Evolutionary conservation across 2,888 invertebrate species (phyloP), one percentile per base, ranked within the genome.

Genomic region (Exocentrus adspersus): DNA sequence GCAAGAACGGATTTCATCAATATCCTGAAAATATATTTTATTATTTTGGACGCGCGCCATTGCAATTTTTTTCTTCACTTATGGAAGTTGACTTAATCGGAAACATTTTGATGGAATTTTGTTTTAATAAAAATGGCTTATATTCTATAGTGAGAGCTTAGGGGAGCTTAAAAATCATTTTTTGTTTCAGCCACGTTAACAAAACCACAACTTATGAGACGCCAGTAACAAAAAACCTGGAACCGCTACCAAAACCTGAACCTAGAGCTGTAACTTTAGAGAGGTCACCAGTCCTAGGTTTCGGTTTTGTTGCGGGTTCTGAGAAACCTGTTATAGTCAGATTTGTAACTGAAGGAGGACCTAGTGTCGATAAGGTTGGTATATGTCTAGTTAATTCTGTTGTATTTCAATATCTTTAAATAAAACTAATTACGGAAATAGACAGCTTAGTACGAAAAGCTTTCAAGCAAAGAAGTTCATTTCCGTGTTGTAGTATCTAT

Each of bases 231-330:
- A 85, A 81, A 81, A 73, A 85, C 83, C 72, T 84, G 81, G 83
- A 81, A 54, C 93, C 93, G 74, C 89, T 90, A 58, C 91, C 91
- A 5, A 76, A 76, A 0, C 94, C 95, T 0, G 89, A 91, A 64
- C 94, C 95, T 0, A 84, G 95, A 9, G 86, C 90, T 54, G 91
- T 94, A 61, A 87, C 88, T 68, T 86, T 96, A 68, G 86, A 88
- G 71, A 84, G 95, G 43, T 91, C 93, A 73, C 86, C 91, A 0
- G 90, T 92, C 59, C 86, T 94, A 67, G 96, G 96, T 0, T 97
- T 96, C 80, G 97, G 97, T 1, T 97, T 97, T 82, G 96, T 97
- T n/a, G 96, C 96, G 0, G 96, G 97, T 10, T 94, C 94, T 32
- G 95, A 97, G 82, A 89, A 91, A 75, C 97, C 97, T 0, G 96